Base-by-base conservation (phyloP, 2,113 vertebrate genomes). In the Euleptes europaea region DNA sequence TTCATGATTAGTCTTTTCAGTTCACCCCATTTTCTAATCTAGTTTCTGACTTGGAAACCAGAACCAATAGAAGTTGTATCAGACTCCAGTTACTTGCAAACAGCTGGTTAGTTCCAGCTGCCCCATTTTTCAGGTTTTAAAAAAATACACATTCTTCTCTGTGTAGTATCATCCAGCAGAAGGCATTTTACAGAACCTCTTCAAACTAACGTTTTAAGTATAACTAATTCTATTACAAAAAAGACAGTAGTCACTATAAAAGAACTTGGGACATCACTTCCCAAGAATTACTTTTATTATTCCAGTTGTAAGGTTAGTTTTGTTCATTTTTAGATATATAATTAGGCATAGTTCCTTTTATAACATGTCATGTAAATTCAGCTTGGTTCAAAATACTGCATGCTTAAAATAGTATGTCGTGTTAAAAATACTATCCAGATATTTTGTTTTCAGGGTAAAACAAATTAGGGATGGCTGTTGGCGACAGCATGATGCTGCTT, bases 121-220 rank as follows among this genome's bases (percentile, higher is more conserved):
- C 76, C 91, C 88, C 40, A 0, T 95, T 93, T 95, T 94, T 93
- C 92, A 95, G 91, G 91, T 82, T 89, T 91, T 92, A 23, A 69
- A 83, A 71, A 86, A 76, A 54, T 94, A 94, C 92, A 93, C 91
- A 90, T 49, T 11, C 26, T 74, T 84, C 28, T 31, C 21, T 54
- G 13, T 87, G 14, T 4, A 57, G 80, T 51, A 76, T 38, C 26
- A n/a, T 11, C 79, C 44, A 42, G 83, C 44, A 42, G 83, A 82
- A 23, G 60, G 57, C 67, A 82, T 63, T 31, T 84, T 80, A 66
- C 44, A 31, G 0, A 0, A 75, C 86, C 81, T 26, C 7, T 75
- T 80, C 85, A 31, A 42, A 54, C 47, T 83, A 1, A 75, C 71
- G 5, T 57, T 78, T 78, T 77, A 76, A 71, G n/a, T 47, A 51